These are phyloP conservation scores for Acropora yongei DNA, from an alignment of 64 coral and sea anemone species.

Conservation along the genomic window DNA sequence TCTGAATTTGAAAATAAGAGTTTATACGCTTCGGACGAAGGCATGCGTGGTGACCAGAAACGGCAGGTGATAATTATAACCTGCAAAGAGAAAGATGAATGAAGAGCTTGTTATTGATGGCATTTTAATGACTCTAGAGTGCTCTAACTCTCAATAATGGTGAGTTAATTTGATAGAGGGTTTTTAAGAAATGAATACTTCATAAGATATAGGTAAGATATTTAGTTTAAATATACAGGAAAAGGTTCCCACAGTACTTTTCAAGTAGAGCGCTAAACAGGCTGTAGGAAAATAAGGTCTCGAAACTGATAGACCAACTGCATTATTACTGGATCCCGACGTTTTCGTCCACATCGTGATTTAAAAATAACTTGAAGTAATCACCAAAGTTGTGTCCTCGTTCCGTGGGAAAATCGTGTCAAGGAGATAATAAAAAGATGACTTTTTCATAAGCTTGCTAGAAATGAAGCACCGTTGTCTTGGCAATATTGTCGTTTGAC, in stretches of 20 bases:
- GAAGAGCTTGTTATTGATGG: neutral
- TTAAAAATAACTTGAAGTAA: too few species aligned
- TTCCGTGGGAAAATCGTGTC: too few species aligned
- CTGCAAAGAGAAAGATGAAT: neutral
- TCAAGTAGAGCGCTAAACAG: neutral
- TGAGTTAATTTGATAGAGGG: neutral
- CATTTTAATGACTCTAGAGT: neutral
- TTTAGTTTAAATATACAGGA: neutral
- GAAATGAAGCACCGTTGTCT: too few species aligned
- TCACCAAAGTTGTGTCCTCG: too few species aligned
- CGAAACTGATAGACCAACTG: neutral
- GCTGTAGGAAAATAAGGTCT: neutral
- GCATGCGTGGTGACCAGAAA: neutral
- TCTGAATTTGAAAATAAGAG: neutral
- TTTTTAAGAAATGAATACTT: neutral
- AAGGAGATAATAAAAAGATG: too few species aligned
- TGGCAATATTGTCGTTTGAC: too few species aligned
- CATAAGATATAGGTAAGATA: neutral
- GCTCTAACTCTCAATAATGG: neutral
- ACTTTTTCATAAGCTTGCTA: too few species aligned
- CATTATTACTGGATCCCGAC: neutral
- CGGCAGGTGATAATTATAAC: neutral
- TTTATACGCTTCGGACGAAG: too few species aligned
- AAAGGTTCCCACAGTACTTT: neutral
- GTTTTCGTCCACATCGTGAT: too few species aligned